A percentile compares a stretch with the other conserved stretches of the same genome.
Conservation (phyloP, 2,888 invertebrate species). For the Sphaerophoria taeniata region DNA sequence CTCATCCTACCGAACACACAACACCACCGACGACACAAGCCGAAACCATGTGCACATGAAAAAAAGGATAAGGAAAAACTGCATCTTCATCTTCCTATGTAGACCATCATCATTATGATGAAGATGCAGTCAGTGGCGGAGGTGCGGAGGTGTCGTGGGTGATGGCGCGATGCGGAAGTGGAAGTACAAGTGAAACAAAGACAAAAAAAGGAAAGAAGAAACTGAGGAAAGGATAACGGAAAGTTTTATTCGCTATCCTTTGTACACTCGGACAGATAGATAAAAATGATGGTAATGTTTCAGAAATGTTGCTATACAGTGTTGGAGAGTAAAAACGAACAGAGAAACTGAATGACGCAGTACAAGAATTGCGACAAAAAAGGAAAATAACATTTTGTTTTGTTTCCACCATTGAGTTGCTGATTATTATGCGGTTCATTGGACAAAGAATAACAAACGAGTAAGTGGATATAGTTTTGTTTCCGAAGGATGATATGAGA, state of each 20-base stretch:
- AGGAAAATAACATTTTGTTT: slow-evolving; percentile 27
- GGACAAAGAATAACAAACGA: slow-evolving; percentile 45
- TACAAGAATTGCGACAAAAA: slow-evolving; percentile 28
- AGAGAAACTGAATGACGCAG: slow-evolving; percentile 44
- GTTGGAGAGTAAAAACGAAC: neutral
- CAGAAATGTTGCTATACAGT: neutral
- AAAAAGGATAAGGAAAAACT: slow-evolving; percentile 26
- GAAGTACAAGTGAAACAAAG: neutral
- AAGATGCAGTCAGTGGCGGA: too few relatives aligned
- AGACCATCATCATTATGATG: slow-evolving; percentile 18
- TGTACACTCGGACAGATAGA: neutral
- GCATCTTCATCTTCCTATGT: slow-evolving; percentile 50
- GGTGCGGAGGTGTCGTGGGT: too few relatives aligned
- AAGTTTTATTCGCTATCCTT: slow-evolving; percentile 50
- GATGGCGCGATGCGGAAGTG: neutral
- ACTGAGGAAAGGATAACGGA: slow-evolving; percentile 20
- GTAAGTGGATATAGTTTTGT: slow-evolving; percentile 38
- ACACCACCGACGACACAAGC: too few relatives aligned
- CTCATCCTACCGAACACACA: slow-evolving; percentile 10
- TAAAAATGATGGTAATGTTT: neutral
- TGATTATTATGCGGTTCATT: slow-evolving; percentile 45
- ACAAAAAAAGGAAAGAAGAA: neutral
- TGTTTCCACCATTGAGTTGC: slow-evolving; percentile 42
- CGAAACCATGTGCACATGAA: slow-evolving; percentile 34
- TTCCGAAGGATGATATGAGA: neutral